Base-by-base conservation (phyloP, 2,113 vertebrate species). In the Sphyrna mokarran region DNA sequence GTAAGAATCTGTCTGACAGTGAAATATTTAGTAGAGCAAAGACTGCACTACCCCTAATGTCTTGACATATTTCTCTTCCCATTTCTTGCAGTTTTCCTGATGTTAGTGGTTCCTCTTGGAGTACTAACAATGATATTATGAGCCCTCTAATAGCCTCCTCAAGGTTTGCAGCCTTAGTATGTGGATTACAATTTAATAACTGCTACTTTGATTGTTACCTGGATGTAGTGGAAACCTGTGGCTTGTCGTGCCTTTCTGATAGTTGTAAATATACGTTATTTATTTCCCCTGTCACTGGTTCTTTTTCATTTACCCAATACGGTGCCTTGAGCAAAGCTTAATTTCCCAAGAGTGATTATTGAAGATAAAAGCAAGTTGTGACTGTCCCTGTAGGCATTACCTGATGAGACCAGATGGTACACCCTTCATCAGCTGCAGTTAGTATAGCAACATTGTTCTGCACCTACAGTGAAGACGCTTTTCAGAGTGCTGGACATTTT, bases 331-430 rank as follows among this genome's bases (percentile, higher is more conserved):
- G 58, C 58, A 91, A 91, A 63, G 58, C 14, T 33, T 91, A 63
- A 91, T 91, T 91, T 91, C 87, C 87, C 87, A 61, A 63, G 87
- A 91, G 87, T 91, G 87, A 91, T 91, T 37, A 91, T 61, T 91
- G 33, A 91, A 63, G 87, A 91, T 63, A 91, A n/a, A 91, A 91
- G 87, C 87, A 63, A 61, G 61, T 63, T 91, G 87, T n/a, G 87
- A 91, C 54, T 91, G 58, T 91, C 87, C 87, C 87, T 63, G 33
- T 91, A 63, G 87, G 87, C 87, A 91, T 83, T 20, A 83, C 72
- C 22, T 76, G 72, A 29, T 76, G 72, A 61, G 29, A 91, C 87
- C 87, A 91, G 87, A 63, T 91, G 87, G 29, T 91, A n/a, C 87
- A 2, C 48, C 48, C 87, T 6, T 63, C 87, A 58, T 61, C 58